Evolutionary conservation across 1,140 invertebrate genomes (phyloP), one percentile per base, ranked within the genome.

Genomic region (Formica selysi): DNA sequence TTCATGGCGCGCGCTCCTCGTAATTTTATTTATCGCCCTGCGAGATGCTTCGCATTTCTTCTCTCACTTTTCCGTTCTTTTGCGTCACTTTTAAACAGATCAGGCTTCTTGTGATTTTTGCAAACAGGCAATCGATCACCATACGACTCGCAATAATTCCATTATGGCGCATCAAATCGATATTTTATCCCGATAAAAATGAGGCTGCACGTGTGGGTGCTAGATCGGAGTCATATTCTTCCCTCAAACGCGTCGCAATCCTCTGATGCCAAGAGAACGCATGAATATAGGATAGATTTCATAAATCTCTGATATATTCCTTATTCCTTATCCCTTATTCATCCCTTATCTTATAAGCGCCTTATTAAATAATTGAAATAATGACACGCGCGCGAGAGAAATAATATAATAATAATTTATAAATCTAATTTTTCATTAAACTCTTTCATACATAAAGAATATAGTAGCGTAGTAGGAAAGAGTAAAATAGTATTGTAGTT

Each of bases 1-100:
- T 38, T 13, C 22, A 61, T 36, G 65, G 36, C n/a, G 19, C 73
- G 44, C 48, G 48, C 48, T 13, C 38, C 22, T 38, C 26, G 7
- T 87, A 78, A 87, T 89, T 57, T 87, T 78, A 88, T 88, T 88
- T 88, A 88, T 61, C 62, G 64, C 29, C 26, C 48, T 26, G 32
- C 29, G 19, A 51, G 59, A 76, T 36, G 13, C 62, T 76, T 64
- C 36, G 54, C 19, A 3, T 38, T 48, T 65, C 64, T 67, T 85
- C 10, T 74, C 59, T 44, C 29, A 11, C 48, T 76, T 59, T n/a
- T 68, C 51, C 62, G 7, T 38, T 57, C 16, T 7, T 36, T 16
- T n/a, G 11, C 44, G n/a, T 29, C 29, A 54, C 19, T 65, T 81
- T 73, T 44, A 71, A 87, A 76, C 41, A 57, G 16, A 32, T 32